Evolutionary conservation across 1,140 invertebrate species (phyloP).

Genomic region (Lepidostoma basale): DNA sequence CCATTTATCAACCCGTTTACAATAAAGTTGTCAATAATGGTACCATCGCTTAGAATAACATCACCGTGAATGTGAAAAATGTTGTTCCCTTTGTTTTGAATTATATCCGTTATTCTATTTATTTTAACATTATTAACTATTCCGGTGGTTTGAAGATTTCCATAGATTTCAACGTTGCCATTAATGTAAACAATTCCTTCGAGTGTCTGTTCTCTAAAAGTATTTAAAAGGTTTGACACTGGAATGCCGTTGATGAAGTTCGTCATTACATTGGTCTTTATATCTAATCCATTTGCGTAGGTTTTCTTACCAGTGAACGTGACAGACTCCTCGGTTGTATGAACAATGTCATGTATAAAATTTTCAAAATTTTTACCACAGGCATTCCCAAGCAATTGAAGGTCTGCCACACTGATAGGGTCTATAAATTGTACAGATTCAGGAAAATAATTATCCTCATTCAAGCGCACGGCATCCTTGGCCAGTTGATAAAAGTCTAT

Average conservation of each 20-base stretch:
- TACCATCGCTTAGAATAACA: conserved; percentile 28
- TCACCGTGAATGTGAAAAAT: conserved; percentile 35
- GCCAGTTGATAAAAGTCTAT: conserved; percentile 32
- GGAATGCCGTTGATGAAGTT: conserved; percentile 30
- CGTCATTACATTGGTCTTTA: conserved; percentile 18
- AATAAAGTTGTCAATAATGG: conserved; percentile 31
- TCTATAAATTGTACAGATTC: conserved; percentile 31
- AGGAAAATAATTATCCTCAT: conserved; percentile 35
- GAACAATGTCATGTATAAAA: conserved; percentile 33
- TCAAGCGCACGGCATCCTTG: conserved; percentile 39
- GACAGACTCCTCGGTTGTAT: conserved; percentile 22
- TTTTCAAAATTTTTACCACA: conserved; percentile 33
- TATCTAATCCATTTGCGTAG: conserved; percentile 29
- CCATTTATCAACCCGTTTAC: conserved; percentile 33
- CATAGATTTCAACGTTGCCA: conserved; percentile 20
- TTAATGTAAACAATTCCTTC: conserved; percentile 28
- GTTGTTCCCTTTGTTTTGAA: conserved; percentile 26
- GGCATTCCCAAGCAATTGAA: conserved; percentile 28
- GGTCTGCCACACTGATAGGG: conserved; percentile 19
- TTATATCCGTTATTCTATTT: conserved; percentile 6
- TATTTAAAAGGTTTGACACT: conserved; percentile 30
- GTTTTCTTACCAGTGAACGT: conserved; percentile 36
- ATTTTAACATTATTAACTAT: conserved; percentile 26
- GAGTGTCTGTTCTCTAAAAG: conserved; percentile 25
- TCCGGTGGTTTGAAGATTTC: conserved; percentile 28